Evolutionary conservation across 2,888 invertebrate species (phyloP).

Genomic region (Epicampocera succincta): DNA sequence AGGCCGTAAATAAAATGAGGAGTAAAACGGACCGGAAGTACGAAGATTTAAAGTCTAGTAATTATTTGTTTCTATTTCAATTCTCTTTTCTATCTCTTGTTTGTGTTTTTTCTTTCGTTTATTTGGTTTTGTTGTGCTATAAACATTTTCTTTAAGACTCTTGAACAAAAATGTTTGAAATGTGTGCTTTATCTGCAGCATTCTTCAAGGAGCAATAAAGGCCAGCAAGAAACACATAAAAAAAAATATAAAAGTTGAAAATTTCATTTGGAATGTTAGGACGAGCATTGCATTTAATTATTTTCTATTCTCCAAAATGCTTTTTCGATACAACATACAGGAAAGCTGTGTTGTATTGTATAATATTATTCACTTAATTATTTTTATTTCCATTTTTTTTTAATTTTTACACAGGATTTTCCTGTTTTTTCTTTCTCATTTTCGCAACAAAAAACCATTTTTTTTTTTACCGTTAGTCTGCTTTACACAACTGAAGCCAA

Average conservation of each 20-base stretch:
- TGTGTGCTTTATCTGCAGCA: conserved; percentile 43
- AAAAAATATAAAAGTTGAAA: conserved; percentile 28
- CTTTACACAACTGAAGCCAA: conserved; percentile 9
- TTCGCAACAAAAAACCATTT: background rate
- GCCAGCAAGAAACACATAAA: conserved; percentile 21
- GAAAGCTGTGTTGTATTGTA: conserved; percentile 35
- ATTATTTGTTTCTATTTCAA: conserved; percentile 52
- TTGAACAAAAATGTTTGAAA: conserved; percentile 28
- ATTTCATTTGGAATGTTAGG: conserved; percentile 49
- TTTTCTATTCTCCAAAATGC: conserved; percentile 53
- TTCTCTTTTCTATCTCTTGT: conserved; percentile 6
- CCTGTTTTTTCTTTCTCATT: conserved; percentile 13
- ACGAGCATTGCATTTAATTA: conserved; percentile 66
- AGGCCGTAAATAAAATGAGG: background rate
- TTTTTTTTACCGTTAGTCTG: conserved; percentile 41
- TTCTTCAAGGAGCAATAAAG: conserved; percentile 34
- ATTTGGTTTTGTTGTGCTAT: conserved; percentile 27
- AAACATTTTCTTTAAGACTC: conserved; percentile 28
- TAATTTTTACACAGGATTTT: background rate
- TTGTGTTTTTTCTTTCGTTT: conserved; percentile 3
- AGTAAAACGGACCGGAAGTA: background rate
- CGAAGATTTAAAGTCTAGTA: conserved; percentile 30
- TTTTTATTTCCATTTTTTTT: conserved; percentile 20
- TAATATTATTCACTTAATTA: conserved; percentile 52
- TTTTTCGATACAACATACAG: conserved; percentile 37